Evolutionary conservation across 37 sponge, comb jelly and placozoan genomes (phyloP).

Genomic region (Ianthella basta): DNA sequence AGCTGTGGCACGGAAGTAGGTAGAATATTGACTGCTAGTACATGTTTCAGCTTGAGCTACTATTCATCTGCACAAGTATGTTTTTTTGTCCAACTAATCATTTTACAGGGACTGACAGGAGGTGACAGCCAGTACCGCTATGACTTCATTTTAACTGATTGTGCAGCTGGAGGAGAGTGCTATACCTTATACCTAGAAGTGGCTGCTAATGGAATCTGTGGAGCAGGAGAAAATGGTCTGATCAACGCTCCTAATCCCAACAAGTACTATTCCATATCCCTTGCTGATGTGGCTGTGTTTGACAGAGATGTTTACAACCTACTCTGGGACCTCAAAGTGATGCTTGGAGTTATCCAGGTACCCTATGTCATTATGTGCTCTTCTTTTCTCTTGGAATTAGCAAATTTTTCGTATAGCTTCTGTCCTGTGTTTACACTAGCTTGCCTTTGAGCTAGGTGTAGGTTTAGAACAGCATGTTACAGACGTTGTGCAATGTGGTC

Average conservation of each 20-base stretch:
- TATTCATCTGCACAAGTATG: no score
- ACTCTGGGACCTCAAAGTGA: constrained; percentile 59
- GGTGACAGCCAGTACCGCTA: constrained; percentile 45
- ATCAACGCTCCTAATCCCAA: constrained; percentile 72
- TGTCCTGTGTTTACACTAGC: no score
- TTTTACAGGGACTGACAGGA: constrained; percentile 63
- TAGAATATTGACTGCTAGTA: no score
- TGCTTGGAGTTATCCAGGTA: constrained; percentile 62
- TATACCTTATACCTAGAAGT: constrained; percentile 56
- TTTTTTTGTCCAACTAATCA: no score
- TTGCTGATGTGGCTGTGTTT: constrained; percentile 61
- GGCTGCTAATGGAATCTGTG: constrained; percentile 71
- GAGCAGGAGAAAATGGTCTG: constrained; percentile 69
- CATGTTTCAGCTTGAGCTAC: no score
- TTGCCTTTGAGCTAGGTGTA: no score
- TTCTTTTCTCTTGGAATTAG: no score
- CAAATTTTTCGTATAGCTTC: neutral
- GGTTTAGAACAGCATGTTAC: no score
- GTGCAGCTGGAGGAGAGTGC: constrained; percentile 40
- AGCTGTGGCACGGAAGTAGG: no score
- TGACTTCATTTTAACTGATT: constrained; percentile 50
- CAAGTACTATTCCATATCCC: constrained; percentile 18
- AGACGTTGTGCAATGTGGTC: no score
- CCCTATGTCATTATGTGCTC: no score
- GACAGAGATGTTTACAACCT: constrained; percentile 50